Evolutionary conservation across 1,140 invertebrate genomes (phyloP).

Genomic region (Neoseiulus cucumeris): DNA sequence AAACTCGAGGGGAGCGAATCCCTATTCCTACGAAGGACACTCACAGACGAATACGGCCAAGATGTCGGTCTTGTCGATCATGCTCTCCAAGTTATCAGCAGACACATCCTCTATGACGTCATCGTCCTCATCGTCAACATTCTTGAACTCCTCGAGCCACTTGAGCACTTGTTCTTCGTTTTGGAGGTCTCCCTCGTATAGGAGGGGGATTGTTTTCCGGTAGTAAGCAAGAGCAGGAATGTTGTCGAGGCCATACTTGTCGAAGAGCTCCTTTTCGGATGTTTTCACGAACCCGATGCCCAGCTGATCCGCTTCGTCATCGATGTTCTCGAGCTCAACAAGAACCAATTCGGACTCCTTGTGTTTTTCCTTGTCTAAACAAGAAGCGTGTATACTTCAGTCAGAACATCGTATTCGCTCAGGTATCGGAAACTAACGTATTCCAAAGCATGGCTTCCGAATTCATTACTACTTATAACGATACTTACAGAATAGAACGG

Average conservation of each 20-base stretch:
- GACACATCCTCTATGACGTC: constrained; percentile 84
- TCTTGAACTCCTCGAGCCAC: constrained; percentile 22
- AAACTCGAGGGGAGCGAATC: background rate
- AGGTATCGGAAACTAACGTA: background rate
- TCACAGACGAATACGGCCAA: constrained; percentile 24
- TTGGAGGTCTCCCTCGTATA: constrained; percentile 46
- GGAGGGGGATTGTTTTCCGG: constrained; percentile 76
- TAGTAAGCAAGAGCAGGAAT: constrained; percentile 79
- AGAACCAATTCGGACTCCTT: constrained; percentile 72
- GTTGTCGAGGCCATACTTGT: constrained; percentile 61
- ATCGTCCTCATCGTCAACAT: constrained; percentile 38
- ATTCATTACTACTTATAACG: background rate
- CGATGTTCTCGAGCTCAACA: constrained; percentile 73
- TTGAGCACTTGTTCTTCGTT: constrained; percentile 23
- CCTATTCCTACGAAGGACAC: constrained; percentile 7
- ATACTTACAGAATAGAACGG: constrained; percentile 81
- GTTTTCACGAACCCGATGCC: constrained; percentile 88
- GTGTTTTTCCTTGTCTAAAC: constrained; percentile 67
- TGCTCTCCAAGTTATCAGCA: constrained; percentile 38
- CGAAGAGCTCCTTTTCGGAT: constrained; percentile 66
- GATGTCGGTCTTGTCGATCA: constrained; percentile 72
- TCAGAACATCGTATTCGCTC: background rate
- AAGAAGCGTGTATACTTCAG: constrained; percentile 12
- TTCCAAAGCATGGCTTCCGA: background rate
- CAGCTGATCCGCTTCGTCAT: constrained; percentile 82